phyloP scores from a whole-genome alignment of 2,797 vertebrate species.

The Sciurus vulgaris region DNA sequence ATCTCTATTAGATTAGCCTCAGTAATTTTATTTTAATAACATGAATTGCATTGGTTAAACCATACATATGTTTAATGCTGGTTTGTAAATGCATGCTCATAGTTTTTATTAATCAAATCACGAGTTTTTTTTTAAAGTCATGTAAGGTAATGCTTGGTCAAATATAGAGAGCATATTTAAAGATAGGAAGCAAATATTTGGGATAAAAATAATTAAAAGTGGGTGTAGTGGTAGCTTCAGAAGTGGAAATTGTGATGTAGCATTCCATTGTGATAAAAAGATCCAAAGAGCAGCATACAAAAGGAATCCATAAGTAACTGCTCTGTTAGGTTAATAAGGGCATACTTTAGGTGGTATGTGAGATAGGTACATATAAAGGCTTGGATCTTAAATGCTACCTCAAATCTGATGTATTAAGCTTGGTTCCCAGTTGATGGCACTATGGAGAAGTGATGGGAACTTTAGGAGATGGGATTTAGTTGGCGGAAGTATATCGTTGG shows the following conservation, averaged over 20 bases:
- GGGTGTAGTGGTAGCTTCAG: neutral
- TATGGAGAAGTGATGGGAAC: neutral
- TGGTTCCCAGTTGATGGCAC: neutral
- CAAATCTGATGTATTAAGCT: neutral
- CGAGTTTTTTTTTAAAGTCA: neutral
- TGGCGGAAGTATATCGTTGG: neutral
- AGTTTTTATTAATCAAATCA: constrained; percentile 52
- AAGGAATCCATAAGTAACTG: neutral
- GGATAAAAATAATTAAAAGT: neutral
- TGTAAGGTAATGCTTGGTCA: neutral
- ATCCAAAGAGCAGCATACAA: neutral
- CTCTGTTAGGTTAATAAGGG: neutral
- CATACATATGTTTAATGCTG: neutral
- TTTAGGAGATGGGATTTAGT: neutral
- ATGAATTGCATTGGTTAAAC: neutral
- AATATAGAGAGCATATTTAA: constrained; percentile 30
- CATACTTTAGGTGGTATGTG: neutral
- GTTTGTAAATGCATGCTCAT: constrained; percentile 39
- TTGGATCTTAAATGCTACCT: neutral
- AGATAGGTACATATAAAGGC: neutral
- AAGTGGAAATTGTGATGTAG: neutral
- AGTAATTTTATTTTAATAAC: constrained; percentile 46
- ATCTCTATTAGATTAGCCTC: constrained; percentile 23
- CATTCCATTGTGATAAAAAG: neutral
- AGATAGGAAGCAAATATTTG: neutral